phyloP scores from a whole-genome alignment of 2,797 vertebrate species.

The Tamandua tetradactyla region DNA sequence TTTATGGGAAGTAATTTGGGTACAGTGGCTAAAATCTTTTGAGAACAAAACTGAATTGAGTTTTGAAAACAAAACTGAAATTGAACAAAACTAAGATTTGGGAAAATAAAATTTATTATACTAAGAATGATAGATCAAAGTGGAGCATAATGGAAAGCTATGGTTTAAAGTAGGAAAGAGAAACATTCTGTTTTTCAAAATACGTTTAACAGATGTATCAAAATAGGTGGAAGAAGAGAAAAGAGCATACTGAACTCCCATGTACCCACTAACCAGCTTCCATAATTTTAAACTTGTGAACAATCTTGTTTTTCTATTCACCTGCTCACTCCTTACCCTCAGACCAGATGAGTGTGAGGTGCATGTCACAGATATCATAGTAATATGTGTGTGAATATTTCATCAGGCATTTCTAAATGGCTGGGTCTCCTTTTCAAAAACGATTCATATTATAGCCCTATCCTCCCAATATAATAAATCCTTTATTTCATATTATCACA shows the following conservation, averaged over 20 bases:
- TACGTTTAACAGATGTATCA: too few relatives aligned
- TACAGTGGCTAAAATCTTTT: not conserved
- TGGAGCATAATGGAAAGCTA: not conserved
- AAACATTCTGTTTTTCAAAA: not conserved
- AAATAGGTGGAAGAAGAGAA: too few relatives aligned
- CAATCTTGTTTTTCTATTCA: too few relatives aligned
- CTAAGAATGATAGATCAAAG: not conserved
- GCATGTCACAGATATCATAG: not conserved
- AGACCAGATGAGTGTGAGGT: not conserved
- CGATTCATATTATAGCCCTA: not conserved
- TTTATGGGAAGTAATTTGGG: not conserved
- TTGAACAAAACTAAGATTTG: not conserved
- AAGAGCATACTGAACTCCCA: too few relatives aligned
- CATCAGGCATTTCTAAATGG: too few relatives aligned
- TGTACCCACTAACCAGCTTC: too few relatives aligned
- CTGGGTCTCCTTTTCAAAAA: not conserved
- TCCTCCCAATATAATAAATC: not conserved
- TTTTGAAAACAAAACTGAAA: not conserved
- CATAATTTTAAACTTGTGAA: too few relatives aligned
- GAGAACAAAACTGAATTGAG: too few relatives aligned
- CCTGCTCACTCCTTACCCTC: not conserved
- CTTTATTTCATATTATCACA: not conserved
- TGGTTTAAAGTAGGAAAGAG: not conserved
- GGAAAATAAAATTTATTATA: not conserved
- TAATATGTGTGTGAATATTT: not conserved